Base-by-base conservation (phyloP, 2,797 vertebrate genomes). In the Amniataba percoides region DNA sequence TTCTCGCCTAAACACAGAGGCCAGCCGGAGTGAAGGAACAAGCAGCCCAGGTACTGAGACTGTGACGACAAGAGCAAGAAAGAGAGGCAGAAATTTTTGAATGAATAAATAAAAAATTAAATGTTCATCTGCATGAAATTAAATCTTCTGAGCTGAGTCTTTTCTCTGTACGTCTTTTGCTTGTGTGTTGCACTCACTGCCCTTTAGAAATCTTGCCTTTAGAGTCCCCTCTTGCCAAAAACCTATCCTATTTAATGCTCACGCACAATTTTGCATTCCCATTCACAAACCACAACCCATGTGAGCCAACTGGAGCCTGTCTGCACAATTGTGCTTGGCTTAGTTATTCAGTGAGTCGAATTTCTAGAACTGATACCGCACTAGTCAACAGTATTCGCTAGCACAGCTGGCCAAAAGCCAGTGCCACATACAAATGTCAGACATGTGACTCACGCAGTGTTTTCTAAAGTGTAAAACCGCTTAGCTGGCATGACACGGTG, bases 1-100 rank as follows among this genome's bases (percentile, higher is more conserved):
- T 96, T 97, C 86, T 97, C 97, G 0, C 94, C 96, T 67, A 98
- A 92, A 87, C 97, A 97, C 51, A 98, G 93, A 0, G 97, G 97
- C 97, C 97, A 98, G 52, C 97, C 97, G 40, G 97, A 97, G 60
- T 98, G 97, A 42, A 97, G 94, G 93, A 98, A 98, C 80, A 98
- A 92, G 83, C 97, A 97, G 48, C 97, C 97, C 43, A 96, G 93
- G 84, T 98, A 98, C 89, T 98, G 97, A 78, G 97, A 96, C 97
- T 98, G 86, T 45, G 57, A 56, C 0, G 53, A 64, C 19, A 70
- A 71, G 39, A 56, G 21, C 25, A 18, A 71, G 2, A 27, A 23
- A 14, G 16, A 67, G 34, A 56, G 14, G 7, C 4, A 60, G 21
- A 64, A 39, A 8, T 5, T 16, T 45, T 56, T 68, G 21, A 21